Base-by-base conservation (phyloP, 2,797 vertebrate species). In the Anabacerthia variegaticeps region DNA sequence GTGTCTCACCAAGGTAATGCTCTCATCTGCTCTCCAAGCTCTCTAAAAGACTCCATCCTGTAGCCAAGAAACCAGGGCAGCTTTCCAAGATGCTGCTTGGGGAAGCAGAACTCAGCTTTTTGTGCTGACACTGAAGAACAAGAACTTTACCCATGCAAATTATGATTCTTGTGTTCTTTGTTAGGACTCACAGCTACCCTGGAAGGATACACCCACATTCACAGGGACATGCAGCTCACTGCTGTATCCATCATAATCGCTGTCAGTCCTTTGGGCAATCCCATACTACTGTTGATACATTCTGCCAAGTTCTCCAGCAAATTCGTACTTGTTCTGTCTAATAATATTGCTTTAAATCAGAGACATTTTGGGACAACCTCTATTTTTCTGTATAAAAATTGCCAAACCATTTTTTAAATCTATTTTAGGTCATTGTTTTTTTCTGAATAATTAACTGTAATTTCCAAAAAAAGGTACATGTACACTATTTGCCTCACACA, bases 91-190 rank as follows among this genome's bases (percentile, higher is more conserved):
- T 26, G 26, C 54, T 59, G 43, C 87, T 3, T 28, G 39, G 32
- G 67, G 72, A 81, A 89, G 85, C 85, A 44, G 41, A 74, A 61
- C 34, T 80, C 87, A 34, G 76, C 16, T 79, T 85, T 72, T 52
- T 51, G 20, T 83, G 75, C 76, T 72, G 61, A 56, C 49, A 23
- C 58, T 44, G 46, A 79, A 65, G 66, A 62, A 56, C 32, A 54
- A 87, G 72, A 69, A 62, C 30, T 79, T 73, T 9, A 66, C 14
- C 41, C 39, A 4, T 27, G 43, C 27, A 48, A 52, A 66, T 82
- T 28, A 43, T 8, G 14, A 30, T 78, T 93, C 18, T 69, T 27
- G 1, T 12, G 14, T 82, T 83, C 36, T 48, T 83, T 19, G 0
- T 48, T 12, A 74, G 66, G 32, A 72, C 59, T 95, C 0, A 0